Conservation (phyloP, 2,113 vertebrate species). For the Peromyscus leucopus region DNA sequence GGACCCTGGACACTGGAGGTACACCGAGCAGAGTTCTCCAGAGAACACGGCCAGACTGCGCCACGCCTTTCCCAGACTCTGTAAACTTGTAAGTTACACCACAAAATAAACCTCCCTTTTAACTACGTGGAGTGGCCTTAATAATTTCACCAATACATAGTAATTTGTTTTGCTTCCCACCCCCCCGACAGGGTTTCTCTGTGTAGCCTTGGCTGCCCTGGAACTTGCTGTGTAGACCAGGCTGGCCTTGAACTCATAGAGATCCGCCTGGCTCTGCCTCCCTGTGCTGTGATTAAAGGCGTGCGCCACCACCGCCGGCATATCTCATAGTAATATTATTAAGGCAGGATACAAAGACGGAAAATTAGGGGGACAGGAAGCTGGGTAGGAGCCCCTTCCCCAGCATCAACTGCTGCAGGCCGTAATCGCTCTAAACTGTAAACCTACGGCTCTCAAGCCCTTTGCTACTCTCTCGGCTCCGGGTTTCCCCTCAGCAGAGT, state of each 20-base stretch:
- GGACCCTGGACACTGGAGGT: too few relatives aligned
- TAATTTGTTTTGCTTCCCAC: background rate
- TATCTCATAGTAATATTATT: background rate
- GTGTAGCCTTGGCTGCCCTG: background rate
- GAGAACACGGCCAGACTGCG: too few relatives aligned
- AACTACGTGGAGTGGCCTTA: too few relatives aligned
- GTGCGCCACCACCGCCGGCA: rapidly evolving
- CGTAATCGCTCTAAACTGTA: background rate
- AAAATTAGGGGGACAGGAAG: background rate
- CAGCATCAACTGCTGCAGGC: background rate
- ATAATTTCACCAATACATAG: background rate
- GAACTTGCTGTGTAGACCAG: background rate
- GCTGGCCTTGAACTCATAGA: background rate
- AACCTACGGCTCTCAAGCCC: too few relatives aligned
- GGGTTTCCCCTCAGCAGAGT: background rate
- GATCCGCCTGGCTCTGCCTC: background rate
- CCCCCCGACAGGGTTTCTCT: background rate
- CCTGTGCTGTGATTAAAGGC: background rate
- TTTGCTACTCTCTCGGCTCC: background rate
- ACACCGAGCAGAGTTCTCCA: too few relatives aligned
- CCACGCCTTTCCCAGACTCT: too few relatives aligned
- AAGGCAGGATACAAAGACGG: background rate
- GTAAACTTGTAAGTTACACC: too few relatives aligned
- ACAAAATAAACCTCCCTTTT: too few relatives aligned
- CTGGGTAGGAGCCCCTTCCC: background rate